phyloP scores from a whole-genome alignment of 2,888 invertebrate genomes.

The Agrotis segetum region DNA sequence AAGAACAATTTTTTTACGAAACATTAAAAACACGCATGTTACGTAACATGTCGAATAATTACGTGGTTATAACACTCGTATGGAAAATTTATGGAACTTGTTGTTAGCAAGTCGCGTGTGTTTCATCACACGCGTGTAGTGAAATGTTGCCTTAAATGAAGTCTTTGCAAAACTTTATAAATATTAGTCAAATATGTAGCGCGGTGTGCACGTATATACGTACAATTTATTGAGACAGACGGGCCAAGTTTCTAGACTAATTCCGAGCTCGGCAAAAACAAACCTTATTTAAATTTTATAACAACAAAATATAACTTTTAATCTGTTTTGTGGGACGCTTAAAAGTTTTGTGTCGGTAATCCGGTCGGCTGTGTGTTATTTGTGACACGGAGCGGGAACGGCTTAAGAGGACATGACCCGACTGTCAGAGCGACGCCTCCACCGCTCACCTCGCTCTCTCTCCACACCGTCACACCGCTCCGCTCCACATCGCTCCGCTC shows the following conservation, averaged over 20 bases:
- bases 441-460: not conserved
- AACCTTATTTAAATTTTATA: constrained; percentile 42
- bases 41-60: constrained; percentile 6
- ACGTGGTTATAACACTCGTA: not conserved
- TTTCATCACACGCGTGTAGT: constrained; percentile 39
- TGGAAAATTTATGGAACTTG: not conserved
- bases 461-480: not conserved
- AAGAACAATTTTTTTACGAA: constrained; percentile 15
- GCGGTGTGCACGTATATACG: not conserved
- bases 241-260: constrained; percentile 41
- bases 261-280: constrained; percentile 43
- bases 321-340: constrained; percentile 43
- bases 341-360: constrained; percentile 39
- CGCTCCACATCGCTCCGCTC: not conserved
- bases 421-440: not conserved
- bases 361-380: constrained; percentile 35
- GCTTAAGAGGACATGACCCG: constrained; percentile 9
- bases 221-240: constrained; percentile 32
- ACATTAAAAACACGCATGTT: constrained; percentile 21
- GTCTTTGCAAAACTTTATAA: constrained; percentile 45
- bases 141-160: constrained; percentile 38
- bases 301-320: constrained; percentile 43
- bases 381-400: constrained; percentile 22
- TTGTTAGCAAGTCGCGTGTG: constrained; percentile 26
- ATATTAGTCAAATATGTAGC: constrained; percentile 46